Base-by-base conservation (phyloP, 2,888 invertebrate genomes). In the Calameuta filiformis region DNA sequence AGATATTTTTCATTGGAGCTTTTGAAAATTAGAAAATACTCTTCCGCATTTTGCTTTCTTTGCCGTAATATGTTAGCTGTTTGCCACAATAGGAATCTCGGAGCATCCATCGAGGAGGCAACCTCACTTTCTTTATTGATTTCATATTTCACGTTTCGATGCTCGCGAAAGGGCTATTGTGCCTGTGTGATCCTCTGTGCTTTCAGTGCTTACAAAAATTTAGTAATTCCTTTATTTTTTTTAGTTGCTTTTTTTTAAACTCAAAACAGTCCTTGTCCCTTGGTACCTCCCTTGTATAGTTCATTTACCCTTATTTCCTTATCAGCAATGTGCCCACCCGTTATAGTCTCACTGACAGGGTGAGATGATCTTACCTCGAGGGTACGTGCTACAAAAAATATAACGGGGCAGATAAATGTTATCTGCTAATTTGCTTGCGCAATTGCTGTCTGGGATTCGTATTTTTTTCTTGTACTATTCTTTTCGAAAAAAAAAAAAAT, bases 81-180 rank as follows among this genome's bases (percentile, higher is more conserved):
- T 31, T 3, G 71, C 71, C 71, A 30, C 71, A 71, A 71, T 71
- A 23, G 71, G 34, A 71, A 71, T 35, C 12, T 71, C 0, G 30
- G 34, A 30, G 30, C 33, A 56, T 56, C 23, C 56, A 9, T 56
- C 23, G 23, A 56, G 23, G 23, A 23, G 56, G 56, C 9, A 23
- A 2, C 15, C 31, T 2, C 35, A 73, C 76, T 76, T 76, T 73
- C 31, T 68, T 78, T 84, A 85, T 87, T 84, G 86, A 87, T 88
- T 87, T 85, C 84, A 83, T 87, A 87, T 87, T 87, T 88, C 82
- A 85, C 85, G 85, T 85, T 82, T 77, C 81, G 79, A 68, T 79
- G 83, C 81, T 77, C 80, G 73, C 69, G 78, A 79, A 82, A 82
- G 78, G 77, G 76, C 80, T 77, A 84, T 83, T 85, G 82, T 84